Base-by-base conservation (phyloP, 2,888 invertebrate genomes). In the Drosophila conformis region DNA sequence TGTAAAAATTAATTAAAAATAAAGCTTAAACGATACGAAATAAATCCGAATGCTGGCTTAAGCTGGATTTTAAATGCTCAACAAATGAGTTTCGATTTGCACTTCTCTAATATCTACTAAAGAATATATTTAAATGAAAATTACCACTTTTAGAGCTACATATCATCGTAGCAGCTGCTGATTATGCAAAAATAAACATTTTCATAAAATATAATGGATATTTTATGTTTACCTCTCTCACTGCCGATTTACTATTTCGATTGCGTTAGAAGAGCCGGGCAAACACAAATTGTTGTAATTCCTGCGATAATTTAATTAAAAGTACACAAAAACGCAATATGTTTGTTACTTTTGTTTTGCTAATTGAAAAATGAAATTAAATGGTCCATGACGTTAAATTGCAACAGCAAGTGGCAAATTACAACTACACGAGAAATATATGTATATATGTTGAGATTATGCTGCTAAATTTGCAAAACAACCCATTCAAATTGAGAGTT, bases 361-460 rank as follows among this genome's bases (percentile, higher is more conserved):
- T 80, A 83, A 81, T 81, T 81, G 73, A 80, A 81, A 81, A 83
- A 81, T 83, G 48, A 60, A 83, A 73, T 72, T 75, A 82, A 63
- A 63, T 65, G 66, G 15, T 59, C n/a, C 59, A 60, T 56, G 58
- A 49, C 48, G 59, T 18, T 25, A 33, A 58, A 65, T 49, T 61
- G 54, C 29, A 58, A 48, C 57, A 42, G 56, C 62, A 76, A 72
- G 56, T 65, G 42, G 25, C 40, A 36, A 52, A 38, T 18, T 27
- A 57, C 51, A 51, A 54, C 59, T 51, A 40, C 46, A 38, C 58
- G 51, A 35, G 33, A 63, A 42, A 70, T 57, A 56, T 58, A 48
- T 60, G 3, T 27, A 27, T 25, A 0, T 25, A 2, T 25, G 25
- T 21, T 38, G 36, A n/a, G 5, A 57, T 52, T 48, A 6, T 21